A percentile compares a stretch with the other conserved stretches of the same genome.
These are phyloP conservation scores for Gulo gulo DNA, from an alignment of 2,113 vertebrate species.

Conservation along the genomic window DNA sequence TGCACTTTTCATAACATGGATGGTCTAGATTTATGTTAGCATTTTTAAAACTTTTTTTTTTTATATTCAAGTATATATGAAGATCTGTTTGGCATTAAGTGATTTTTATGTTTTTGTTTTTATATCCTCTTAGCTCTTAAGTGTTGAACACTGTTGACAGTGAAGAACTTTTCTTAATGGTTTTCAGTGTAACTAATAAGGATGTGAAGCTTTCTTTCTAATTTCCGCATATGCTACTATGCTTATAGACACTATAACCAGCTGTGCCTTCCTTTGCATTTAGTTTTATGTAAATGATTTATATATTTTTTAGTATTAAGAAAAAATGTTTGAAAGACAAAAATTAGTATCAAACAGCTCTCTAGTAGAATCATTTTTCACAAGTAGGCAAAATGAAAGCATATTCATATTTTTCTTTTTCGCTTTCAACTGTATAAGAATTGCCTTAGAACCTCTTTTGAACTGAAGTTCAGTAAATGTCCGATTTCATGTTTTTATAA, in stretches of 20 bases:
- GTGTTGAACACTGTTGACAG: conserved; percentile 87
- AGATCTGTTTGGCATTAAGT: conserved; percentile 88
- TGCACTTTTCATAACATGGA: conserved; percentile 88
- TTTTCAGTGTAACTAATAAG: conserved; percentile 83
- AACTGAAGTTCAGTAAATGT: conserved; percentile 75
- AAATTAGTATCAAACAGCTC: conserved; percentile 86
- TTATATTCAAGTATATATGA: conserved; percentile 85
- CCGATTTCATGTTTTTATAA: conserved; percentile 76
- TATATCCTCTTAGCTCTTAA: conserved; percentile 83
- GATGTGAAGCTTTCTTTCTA: conserved; percentile 86
- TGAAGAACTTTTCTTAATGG: conserved; percentile 84
- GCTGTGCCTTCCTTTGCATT: conserved; percentile 95
- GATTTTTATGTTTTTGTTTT: conserved; percentile 84
- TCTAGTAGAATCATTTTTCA: conserved; percentile 86
- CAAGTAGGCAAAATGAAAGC: conserved; percentile 79
- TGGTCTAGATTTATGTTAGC: conserved; percentile 84
- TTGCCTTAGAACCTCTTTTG: conserved; percentile 86
- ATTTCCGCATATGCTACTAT: conserved; percentile 87
- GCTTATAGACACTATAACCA: conserved; percentile 92
- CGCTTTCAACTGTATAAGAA: conserved; percentile 87
- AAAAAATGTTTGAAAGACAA: conserved; percentile 84
- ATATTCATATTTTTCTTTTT: conserved; percentile 88
- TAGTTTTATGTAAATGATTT: conserved; percentile 91
- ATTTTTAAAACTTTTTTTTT: conserved; percentile 83
- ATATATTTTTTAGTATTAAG: conserved; percentile 91